Base-by-base conservation (phyloP, 2,888 invertebrate species). In the Rhaphigaster nebulosa region DNA sequence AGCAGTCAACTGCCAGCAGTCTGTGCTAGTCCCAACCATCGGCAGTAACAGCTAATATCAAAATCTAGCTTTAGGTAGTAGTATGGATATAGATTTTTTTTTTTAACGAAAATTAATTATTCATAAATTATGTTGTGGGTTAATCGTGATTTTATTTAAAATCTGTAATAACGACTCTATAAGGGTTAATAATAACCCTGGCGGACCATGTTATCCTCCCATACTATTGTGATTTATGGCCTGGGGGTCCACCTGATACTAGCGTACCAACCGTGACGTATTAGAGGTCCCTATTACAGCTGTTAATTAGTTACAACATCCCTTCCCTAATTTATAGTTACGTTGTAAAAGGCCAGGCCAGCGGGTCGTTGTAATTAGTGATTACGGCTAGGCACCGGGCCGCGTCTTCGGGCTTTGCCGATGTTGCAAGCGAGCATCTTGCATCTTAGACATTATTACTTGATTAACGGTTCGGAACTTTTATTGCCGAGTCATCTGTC, bases 301-400 rank as follows among this genome's bases (percentile, higher is more conserved):
- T 80, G 41, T 45, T 84, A 84, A 84, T 84, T 84, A 84, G 1
- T 15, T 5, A n/a, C 34, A 4, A 15, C 65, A 10, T 10, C 65
- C 60, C 60, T 18, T 41, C 41, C 45, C 84, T 84, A 84, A 84
- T 84, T 84, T 84, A 84, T 84, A 84, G 84, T 84, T 84, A 50
- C 20, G 4, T 15, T 45, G 29, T 84, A 84, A 84, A 84, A 84
- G 84, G 84, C 84, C 84, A 45, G n/a, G 45, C 84, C 45, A 84
- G 84, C 84, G 45, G 41, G n/a, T n/a, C 45, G 45, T 12, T 10
- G 45, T 45, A 45, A 84, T 84, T 84, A 41, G 45, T 45, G n/a
- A 80, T 80, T 41, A 80, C 80, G 3, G 20, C 6, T 13, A 13
- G 20, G n/a, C 15, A 29, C 26, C 29, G 10, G 4, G n/a, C n/a